Evolutionary conservation across 1,140 invertebrate species (phyloP).

Genomic region (Drosophila rhopaloa): DNA sequence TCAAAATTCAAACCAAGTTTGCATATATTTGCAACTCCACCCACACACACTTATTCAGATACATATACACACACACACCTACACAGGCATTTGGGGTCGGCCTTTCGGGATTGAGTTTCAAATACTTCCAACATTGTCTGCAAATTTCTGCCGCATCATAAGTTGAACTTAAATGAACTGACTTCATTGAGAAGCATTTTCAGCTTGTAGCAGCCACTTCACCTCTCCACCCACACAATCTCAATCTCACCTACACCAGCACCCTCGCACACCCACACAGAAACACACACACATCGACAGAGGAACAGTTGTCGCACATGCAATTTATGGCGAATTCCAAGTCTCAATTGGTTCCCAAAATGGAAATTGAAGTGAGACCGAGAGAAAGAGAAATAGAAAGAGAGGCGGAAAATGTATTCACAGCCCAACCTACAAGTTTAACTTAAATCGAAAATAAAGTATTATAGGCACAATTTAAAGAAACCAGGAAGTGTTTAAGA

Average conservation of each 20-base stretch:
- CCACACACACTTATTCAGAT: constrained; percentile 17
- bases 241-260: constrained; percentile 11
- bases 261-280: constrained; percentile 6
- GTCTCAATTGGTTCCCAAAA: constrained; percentile 72
- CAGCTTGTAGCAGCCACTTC: constrained; percentile 32
- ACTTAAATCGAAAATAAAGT: constrained; percentile 7
- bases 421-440: constrained; percentile 10
- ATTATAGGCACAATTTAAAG: background rate
- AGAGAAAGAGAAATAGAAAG: constrained; percentile 6
- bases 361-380: constrained; percentile 57
- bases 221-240: constrained; percentile 30
- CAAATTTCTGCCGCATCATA: constrained; percentile 77
- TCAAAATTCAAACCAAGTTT: constrained; percentile 82
- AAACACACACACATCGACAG: constrained; percentile 19
- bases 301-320: constrained; percentile 74
- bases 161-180: constrained; percentile 80
- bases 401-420: constrained; percentile 18
- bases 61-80: constrained; percentile 15
- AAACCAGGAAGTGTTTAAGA: background rate
- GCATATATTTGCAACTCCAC: constrained; percentile 42
- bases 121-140: constrained; percentile 76
- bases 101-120: constrained; percentile 44
- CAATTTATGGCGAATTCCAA: constrained; percentile 80
- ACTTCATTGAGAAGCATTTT: constrained; percentile 68
- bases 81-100: constrained; percentile 36